Percentiles rank a stretch among this genome's conserved stretches.
phyloP scores from a whole-genome alignment of 2,888 invertebrate genomes.

The Himalopsyche tibetana region DNA sequence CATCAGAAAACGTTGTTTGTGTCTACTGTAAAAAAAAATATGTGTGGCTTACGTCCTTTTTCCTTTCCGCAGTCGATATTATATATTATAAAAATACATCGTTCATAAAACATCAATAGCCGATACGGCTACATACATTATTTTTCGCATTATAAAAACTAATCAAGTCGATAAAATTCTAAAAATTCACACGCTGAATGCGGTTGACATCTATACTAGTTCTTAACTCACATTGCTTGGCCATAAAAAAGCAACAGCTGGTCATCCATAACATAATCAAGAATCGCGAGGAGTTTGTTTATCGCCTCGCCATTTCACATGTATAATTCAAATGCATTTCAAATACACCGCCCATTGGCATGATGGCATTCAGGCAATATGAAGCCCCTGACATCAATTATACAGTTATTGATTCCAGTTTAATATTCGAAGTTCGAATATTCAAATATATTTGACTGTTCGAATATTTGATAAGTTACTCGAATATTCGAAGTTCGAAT shows the following conservation, averaged over 20 bases:
- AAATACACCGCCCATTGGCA: neutral
- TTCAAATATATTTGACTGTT: too few relatives aligned
- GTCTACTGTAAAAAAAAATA: too few relatives aligned
- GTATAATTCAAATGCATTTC: conserved; percentile 40
- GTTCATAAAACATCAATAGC: too few relatives aligned
- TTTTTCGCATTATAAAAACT: neutral
- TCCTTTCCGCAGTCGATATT: too few relatives aligned
- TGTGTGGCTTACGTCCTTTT: too few relatives aligned
- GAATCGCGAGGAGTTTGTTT: conserved; percentile 23
- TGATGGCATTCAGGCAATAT: neutral
- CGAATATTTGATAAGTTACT: too few relatives aligned
- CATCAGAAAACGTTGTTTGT: too few relatives aligned
- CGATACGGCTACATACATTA: too few relatives aligned
- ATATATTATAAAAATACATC: too few relatives aligned
- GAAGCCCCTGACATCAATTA: neutral
- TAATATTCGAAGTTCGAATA: too few relatives aligned
- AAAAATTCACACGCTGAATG: conserved; percentile 27
- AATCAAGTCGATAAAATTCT: neutral
- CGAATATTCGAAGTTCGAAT: too few relatives aligned
- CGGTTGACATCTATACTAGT: conserved; percentile 3
- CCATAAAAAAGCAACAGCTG: conserved; percentile 24
- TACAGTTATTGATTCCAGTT: too few relatives aligned
- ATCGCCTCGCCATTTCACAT: conserved; percentile 18
- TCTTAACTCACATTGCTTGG: conserved; percentile 35
- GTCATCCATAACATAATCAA: conserved; percentile 14